These are phyloP conservation scores for Sitta europaea DNA, from an alignment of 2,113 vertebrate species.

Conservation along the genomic window DNA sequence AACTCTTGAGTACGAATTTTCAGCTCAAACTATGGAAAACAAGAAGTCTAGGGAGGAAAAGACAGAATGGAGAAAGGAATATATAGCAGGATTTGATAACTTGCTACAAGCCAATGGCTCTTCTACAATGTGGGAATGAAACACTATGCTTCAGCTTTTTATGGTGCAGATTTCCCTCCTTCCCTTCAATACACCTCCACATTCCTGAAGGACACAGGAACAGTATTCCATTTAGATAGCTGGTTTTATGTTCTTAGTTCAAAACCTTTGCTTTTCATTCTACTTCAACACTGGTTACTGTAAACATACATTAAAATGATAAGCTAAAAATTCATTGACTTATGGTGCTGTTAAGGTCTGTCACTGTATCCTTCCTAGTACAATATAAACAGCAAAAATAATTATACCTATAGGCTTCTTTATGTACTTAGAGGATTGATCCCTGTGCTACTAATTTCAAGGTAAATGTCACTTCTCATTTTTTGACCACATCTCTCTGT, in stretches of 20 bases:
- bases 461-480: neutral
- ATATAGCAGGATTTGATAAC: neutral
- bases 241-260: neutral
- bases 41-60: neutral
- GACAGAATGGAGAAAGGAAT: neutral
- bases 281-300: neutral
- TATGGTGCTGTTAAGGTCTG: neutral
- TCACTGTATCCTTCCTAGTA: neutral
- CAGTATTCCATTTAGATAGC: neutral
- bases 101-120: neutral
- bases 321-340: neutral
- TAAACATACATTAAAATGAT: neutral
- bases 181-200: fast-evolving
- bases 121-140: neutral
- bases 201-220: neutral
- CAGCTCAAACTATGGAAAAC: neutral
- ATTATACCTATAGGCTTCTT: neutral
- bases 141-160: neutral
- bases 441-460: neutral
- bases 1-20: neutral
- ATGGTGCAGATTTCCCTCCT: fast-evolving
- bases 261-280: neutral
- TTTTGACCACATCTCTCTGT: neutral
- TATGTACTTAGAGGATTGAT: neutral
- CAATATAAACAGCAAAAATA: neutral